Evolutionary conservation across 2,113 vertebrate species (phyloP).

Genomic region (Sterrhoptilus dennistouni): DNA sequence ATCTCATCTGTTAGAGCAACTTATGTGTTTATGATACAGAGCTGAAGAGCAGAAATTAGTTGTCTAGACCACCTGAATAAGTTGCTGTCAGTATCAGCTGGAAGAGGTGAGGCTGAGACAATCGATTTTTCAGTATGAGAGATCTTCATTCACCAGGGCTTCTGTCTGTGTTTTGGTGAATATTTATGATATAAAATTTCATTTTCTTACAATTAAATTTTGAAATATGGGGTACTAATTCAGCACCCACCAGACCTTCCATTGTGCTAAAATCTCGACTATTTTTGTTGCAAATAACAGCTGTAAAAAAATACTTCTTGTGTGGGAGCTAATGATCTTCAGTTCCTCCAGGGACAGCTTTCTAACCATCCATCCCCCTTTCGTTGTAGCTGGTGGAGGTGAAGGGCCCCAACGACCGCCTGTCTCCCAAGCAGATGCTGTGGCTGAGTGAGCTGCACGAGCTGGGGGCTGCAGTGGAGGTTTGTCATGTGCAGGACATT

Average conservation of each 20-base stretch:
- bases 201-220: not conserved
- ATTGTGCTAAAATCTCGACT: not conserved
- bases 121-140: fast-evolving
- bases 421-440: slow-evolving; percentile 92
- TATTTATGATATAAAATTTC: not conserved
- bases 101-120: not conserved
- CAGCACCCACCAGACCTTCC: not conserved
- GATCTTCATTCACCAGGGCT: not conserved
- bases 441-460: slow-evolving; percentile 90
- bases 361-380: not conserved
- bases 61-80: not conserved
- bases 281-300: not conserved
- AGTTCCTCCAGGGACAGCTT: not conserved
- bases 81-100: not conserved
- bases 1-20: not conserved
- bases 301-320: not conserved
- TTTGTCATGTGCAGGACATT: slow-evolving; percentile 86
- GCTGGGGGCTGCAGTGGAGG: slow-evolving; percentile 88
- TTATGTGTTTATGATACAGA: not conserved
- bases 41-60: not conserved
- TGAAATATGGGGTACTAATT: not conserved
- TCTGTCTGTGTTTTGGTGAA: not conserved
- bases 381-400: slow-evolving; percentile 90
- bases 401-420: slow-evolving; percentile 91
- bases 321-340: not conserved